Evolutionary conservation across 2,888 invertebrate species (phyloP).

Genomic region (Calliopum simillimum): DNA sequence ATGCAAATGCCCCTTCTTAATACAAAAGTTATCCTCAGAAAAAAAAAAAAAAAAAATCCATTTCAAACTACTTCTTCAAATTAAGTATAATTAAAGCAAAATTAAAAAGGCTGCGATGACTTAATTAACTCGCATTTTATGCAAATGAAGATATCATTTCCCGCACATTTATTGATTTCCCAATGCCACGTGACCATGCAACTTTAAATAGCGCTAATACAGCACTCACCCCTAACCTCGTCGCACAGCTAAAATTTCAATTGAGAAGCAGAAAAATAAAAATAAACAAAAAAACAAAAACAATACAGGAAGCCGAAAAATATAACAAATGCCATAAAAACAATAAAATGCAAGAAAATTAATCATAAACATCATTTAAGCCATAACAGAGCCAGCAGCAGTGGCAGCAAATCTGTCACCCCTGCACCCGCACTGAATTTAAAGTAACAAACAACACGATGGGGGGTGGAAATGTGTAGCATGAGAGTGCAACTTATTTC

Average conservation of each 20-base stretch:
- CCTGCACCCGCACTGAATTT: neutral
- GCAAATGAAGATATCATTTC: no score
- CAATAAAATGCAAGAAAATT: slow-evolving; percentile 13
- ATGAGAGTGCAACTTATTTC: slow-evolving; percentile 26
- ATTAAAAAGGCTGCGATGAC: no score
- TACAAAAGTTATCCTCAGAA: no score
- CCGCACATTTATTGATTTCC: slow-evolving; percentile 18
- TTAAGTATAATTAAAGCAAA: no score
- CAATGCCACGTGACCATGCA: slow-evolving; percentile 14
- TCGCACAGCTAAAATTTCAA: slow-evolving; percentile 10
- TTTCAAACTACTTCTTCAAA: no score
- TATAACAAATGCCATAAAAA: slow-evolving; percentile 8
- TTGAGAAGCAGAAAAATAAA: slow-evolving; percentile 6
- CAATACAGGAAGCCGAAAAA: neutral
- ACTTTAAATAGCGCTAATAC: no score
- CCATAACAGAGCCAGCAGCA: neutral
- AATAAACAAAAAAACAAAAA: slow-evolving; percentile 9
- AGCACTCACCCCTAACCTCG: neutral
- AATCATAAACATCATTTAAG: slow-evolving; percentile 24
- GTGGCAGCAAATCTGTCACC: neutral
- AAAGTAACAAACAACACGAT: neutral
- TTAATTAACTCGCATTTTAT: no score
- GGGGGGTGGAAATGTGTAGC: slow-evolving; percentile 3
- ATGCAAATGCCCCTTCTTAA: no score
- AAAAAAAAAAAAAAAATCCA: no score